Evolutionary conservation across 2,113 vertebrate species (phyloP).

Genomic region (Capreolus pygargus): DNA sequence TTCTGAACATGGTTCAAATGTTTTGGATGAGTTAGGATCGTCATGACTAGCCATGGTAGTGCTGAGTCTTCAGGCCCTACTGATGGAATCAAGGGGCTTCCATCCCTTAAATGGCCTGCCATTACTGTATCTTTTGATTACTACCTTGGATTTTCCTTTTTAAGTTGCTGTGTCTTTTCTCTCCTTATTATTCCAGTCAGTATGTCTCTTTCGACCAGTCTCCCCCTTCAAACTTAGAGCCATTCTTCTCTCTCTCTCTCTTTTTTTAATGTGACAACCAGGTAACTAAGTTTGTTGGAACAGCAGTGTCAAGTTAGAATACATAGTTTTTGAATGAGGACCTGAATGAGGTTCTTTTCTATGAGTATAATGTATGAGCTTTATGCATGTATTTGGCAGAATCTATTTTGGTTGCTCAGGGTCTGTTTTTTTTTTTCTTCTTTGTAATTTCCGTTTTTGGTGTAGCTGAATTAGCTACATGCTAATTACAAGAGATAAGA

Average conservation of each 20-base stretch:
- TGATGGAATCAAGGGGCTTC: not conserved
- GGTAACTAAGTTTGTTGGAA: not conserved
- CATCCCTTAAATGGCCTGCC: not conserved
- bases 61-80: not conserved
- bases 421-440: not conserved
- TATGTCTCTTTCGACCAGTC: not conserved
- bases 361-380: not conserved
- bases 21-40: constrained; percentile 11
- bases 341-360: not conserved
- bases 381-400: not conserved
- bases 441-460: not conserved
- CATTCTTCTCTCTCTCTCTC: not conserved
- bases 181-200: not conserved
- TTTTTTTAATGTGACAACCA: not conserved
- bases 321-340: not conserved
- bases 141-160: not conserved
- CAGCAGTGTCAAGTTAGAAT: not conserved
- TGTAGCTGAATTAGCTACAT: not conserved
- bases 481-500: not conserved
- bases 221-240: not conserved
- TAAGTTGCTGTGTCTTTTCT: not conserved
- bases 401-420: not conserved
- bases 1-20: not conserved
- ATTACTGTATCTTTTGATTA: not conserved
- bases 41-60: not conserved